A percentile compares a stretch with the other conserved stretches of the same genome.
Conservation (phyloP, 1,140 invertebrate species). For the Tetragnatha versicolor region DNA sequence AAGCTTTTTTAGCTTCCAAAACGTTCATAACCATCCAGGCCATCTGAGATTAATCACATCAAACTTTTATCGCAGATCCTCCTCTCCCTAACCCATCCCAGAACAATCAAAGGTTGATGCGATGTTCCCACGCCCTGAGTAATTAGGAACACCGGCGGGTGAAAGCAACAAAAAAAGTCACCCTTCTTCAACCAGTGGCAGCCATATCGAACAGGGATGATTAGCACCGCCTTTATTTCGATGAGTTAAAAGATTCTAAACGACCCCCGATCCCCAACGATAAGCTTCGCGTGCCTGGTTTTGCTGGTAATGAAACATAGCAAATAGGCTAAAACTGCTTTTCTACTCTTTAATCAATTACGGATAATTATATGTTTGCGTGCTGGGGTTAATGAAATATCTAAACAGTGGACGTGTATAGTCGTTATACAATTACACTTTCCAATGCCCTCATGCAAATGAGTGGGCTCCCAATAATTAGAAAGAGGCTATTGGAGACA, state of each 20-base stretch:
- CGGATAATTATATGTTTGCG: slow-evolving; percentile 51
- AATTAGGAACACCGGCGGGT: no score
- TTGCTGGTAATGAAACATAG: slow-evolving; percentile 46
- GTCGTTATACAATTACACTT: slow-evolving; percentile 55
- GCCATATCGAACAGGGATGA: no score
- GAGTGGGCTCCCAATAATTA: slow-evolving; percentile 52
- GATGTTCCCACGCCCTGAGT: no score
- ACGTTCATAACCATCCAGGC: no score
- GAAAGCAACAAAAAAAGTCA: no score
- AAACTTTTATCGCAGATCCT: no score
- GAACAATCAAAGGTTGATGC: no score
- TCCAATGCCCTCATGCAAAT: slow-evolving; percentile 52
- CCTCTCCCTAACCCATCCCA: no score
- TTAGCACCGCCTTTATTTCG: slow-evolving; percentile 8
- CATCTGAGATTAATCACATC: no score
- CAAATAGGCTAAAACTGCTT: slow-evolving; percentile 48
- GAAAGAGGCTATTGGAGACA: slow-evolving; percentile 11
- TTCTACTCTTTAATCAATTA: slow-evolving; percentile 52
- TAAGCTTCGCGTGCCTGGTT: slow-evolving; percentile 39
- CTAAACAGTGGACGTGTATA: slow-evolving; percentile 51
- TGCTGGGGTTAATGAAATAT: slow-evolving; percentile 50
- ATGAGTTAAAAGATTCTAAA: slow-evolving; percentile 25
- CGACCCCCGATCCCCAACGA: not conserved
- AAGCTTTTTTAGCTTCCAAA: no score
- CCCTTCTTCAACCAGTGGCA: no score